These are phyloP conservation scores for Mionectes olivaceus DNA, from an alignment of 2,797 vertebrate genomes.

Conservation along the genomic window DNA sequence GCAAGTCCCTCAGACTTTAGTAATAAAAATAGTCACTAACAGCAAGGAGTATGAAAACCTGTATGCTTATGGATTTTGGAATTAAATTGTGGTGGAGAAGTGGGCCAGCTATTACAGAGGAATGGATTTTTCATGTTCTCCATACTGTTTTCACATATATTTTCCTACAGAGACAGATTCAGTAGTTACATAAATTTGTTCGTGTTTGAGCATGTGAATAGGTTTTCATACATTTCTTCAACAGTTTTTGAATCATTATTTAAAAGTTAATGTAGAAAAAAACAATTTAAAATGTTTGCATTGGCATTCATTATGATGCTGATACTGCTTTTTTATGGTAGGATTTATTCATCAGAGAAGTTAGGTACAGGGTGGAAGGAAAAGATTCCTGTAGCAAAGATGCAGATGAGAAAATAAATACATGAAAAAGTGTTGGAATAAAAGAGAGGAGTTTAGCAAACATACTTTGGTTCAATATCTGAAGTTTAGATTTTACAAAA, in stretches of 20 bases:
- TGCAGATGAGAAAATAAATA: neutral
- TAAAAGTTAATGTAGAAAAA: neutral
- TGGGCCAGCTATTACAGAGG: neutral
- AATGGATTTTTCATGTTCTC: neutral
- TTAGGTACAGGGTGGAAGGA: neutral
- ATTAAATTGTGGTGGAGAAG: neutral
- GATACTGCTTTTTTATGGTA: neutral
- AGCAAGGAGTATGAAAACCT: neutral
- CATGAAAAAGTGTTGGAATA: neutral
- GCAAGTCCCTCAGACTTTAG: neutral
- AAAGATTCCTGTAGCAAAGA: neutral
- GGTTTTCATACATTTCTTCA: neutral
- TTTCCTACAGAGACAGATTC: neutral
- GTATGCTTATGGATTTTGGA: neutral
- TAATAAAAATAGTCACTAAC: neutral
- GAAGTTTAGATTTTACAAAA: neutral
- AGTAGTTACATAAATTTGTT: neutral
- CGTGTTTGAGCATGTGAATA: neutral
- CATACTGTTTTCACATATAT: neutral
- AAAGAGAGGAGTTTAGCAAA: neutral
- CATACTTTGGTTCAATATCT: neutral
- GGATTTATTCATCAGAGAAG: neutral
- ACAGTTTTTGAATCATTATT: neutral
- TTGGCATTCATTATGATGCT: neutral
- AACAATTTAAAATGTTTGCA: neutral